A percentile compares a stretch with the other conserved stretches of the same genome.
These are phyloP conservation scores for Gymnoscopelus braueri DNA, from an alignment of 2,797 vertebrate species.

Conservation along the genomic window DNA sequence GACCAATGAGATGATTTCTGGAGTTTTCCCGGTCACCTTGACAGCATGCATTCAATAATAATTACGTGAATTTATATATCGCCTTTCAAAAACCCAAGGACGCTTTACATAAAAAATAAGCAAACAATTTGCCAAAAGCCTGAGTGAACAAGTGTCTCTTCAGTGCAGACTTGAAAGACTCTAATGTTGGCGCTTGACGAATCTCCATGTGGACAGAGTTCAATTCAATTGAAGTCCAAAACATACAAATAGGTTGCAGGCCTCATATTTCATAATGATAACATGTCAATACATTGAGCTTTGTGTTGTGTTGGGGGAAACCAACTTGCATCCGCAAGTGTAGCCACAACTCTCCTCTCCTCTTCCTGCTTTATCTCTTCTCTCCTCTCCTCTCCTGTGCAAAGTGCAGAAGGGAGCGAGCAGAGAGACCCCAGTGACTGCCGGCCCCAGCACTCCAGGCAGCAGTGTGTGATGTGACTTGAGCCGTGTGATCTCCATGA, in stretches of 20 bases:
- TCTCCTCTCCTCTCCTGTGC: constrained; percentile 14
- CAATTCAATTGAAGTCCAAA: constrained; percentile 44
- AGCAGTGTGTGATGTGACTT: constrained; percentile 72
- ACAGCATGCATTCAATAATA: constrained; percentile 26
- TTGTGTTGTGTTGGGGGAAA: constrained; percentile 46
- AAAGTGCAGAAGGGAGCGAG: constrained; percentile 42
- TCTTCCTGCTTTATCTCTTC: constrained; percentile 5
- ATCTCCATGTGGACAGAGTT: too few species aligned
- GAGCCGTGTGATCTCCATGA: constrained; percentile 75
- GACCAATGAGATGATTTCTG: constrained; percentile 42
- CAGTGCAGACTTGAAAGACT: too few species aligned
- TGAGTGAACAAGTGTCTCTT: too few species aligned
- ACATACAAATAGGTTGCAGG: constrained; percentile 37
- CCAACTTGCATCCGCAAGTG: constrained; percentile 18
- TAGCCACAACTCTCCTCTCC: constrained; percentile 1
- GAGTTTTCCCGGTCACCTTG: constrained; percentile 62
- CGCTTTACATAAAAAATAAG: too few species aligned
- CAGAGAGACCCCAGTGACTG: constrained; percentile 42
- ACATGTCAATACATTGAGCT: constrained; percentile 51
- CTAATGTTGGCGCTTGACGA: too few species aligned
- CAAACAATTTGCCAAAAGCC: too few species aligned
- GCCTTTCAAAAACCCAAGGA: too few species aligned
- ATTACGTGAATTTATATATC: too few species aligned
- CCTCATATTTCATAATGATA: constrained; percentile 55
- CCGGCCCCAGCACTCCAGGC: constrained; percentile 67